Evolutionary conservation across 2,888 invertebrate species (phyloP).

Genomic region (Dicyrtoma fusca): DNA sequence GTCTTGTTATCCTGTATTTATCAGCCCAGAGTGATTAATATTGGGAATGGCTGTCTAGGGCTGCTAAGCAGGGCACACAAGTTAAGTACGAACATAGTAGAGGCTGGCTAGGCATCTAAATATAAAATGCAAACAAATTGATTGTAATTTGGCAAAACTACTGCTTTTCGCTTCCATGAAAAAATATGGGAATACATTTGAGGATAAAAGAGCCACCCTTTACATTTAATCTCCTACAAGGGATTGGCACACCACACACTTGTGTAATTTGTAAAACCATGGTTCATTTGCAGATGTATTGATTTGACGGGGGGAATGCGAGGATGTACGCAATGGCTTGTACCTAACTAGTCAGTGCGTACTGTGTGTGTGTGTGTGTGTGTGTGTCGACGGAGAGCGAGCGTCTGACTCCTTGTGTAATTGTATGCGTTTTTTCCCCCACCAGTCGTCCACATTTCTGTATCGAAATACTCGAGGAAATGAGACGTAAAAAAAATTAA

Average conservation of each 20-base stretch:
- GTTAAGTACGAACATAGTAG: too few relatives aligned
- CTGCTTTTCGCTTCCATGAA: too few relatives aligned
- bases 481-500: background rate
- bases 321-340: background rate
- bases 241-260: background rate
- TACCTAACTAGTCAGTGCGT: background rate
- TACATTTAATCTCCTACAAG: background rate
- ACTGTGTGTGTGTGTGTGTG: too few relatives aligned
- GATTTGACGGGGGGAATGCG: background rate
- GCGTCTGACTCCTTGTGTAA: background rate
- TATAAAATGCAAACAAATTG: too few relatives aligned
- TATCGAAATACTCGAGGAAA: background rate
- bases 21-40: too few relatives aligned
- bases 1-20: too few relatives aligned
- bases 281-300: conserved; percentile 15
- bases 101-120: too few relatives aligned
- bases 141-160: too few relatives aligned
- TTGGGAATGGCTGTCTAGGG: too few relatives aligned
- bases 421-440: conserved; percentile 3
- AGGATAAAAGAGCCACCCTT: background rate
- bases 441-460: conserved; percentile 5
- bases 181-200: too few relatives aligned
- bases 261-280: background rate
- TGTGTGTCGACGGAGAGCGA: too few relatives aligned
- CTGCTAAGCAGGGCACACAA: too few relatives aligned